Base-by-base conservation (phyloP, 2,888 invertebrate species). In the Stenoptilia bipunctidactyla region DNA sequence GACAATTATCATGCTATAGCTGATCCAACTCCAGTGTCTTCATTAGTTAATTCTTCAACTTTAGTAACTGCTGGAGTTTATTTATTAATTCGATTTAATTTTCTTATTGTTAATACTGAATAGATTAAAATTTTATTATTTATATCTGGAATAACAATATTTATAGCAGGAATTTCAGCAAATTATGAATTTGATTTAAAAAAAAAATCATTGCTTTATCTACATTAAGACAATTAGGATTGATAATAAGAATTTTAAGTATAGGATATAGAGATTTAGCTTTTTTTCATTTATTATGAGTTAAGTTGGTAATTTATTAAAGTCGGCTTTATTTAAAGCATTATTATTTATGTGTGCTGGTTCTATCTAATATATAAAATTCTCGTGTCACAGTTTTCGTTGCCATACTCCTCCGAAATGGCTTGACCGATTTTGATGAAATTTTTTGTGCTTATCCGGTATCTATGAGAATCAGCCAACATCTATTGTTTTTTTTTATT, bases 181-280 rank as follows among this genome's bases (percentile, higher is more conserved):
- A 87, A 85, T 83, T 87, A 84, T 86, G 88, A 89, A 45, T 86
- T 73, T 85, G 91, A 91, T 80, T 82, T 90, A 61, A 92, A 92
- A 70, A n/a, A n/a, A 92, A 91, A 79, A 89, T 90, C 87, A 90
- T 92, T 89, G 91, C 91, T 59, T 79, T 90, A 58, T 91, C 91
- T 1, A 91, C 90, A 49, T 85, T 92, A 69, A 91, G 90, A 1
- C 92, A 92, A 61, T 77, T 92, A 61, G 90, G 90, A 0, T 83
- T 92, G 62, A 91, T 92, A 85, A 88, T 91, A 66, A 85, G 86
- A 70, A 82, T 85, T 72, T 79, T 90, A 65, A 82, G 83, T 1
- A 65, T 89, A 53, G 85, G 86, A 0, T 70, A 82, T 44, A 56
- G 60, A 48, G 65, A 83, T 44, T 77, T 91, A 56, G 85, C 88